Conservation (phyloP, 1,140 invertebrate genomes). For the Cecropterus lyciades region DNA sequence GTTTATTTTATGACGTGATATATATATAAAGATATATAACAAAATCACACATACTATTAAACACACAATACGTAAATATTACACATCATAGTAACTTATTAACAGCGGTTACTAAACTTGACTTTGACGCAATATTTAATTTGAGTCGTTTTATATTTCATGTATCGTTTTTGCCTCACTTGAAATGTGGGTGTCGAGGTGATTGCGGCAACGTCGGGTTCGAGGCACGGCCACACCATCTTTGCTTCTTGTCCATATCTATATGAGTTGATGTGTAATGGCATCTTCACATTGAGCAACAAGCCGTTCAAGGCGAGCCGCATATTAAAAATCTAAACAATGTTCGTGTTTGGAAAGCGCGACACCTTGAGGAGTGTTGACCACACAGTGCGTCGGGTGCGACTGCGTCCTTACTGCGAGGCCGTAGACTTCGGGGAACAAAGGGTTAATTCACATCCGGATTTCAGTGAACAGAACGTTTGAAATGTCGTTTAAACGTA, state of each 20-base stretch:
- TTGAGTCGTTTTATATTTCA: conserved; percentile 8
- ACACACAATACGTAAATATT: background rate
- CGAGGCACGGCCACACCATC: conserved; percentile 46
- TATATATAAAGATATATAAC: background rate
- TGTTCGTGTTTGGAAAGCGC: conserved; percentile 65
- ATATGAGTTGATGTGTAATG: conserved; percentile 55
- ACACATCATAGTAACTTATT: background rate
- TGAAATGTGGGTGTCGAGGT: conserved; percentile 47
- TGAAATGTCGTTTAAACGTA: background rate
- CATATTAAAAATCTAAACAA: conserved; percentile 76
- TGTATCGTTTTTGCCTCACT: conserved; percentile 10
- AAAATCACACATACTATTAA: conserved; percentile 16
- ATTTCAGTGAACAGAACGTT: conserved; percentile 17
- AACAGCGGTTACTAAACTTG: background rate
- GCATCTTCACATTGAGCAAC: conserved; percentile 67
- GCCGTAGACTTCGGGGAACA: conserved; percentile 54
- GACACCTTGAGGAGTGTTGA: conserved; percentile 61
- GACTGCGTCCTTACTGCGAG: conserved; percentile 51
- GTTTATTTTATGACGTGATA: too few species aligned
- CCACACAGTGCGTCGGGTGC: conserved; percentile 43
- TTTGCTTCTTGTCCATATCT: conserved; percentile 53
- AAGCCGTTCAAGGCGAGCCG: conserved; percentile 64
- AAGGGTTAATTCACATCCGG: conserved; percentile 64
- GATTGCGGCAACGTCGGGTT: conserved; percentile 51
- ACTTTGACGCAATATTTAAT: conserved; percentile 5